Percentiles rank a stretch among this genome's conserved stretches.
Evolutionary conservation across 2,797 vertebrate genomes (phyloP).

Genomic region (Emys orbicularis): DNA sequence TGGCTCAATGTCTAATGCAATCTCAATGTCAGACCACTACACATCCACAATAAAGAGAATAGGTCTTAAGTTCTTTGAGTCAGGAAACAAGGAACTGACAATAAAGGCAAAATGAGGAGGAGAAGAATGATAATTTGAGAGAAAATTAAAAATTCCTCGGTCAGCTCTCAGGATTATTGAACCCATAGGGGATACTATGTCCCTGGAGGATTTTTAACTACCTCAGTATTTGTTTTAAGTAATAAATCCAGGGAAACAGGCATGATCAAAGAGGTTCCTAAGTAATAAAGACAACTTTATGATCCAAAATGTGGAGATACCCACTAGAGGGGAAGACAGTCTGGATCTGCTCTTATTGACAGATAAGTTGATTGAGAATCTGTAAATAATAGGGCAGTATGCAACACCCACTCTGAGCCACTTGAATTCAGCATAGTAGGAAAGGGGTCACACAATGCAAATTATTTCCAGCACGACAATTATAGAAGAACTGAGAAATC

Average conservation of each 20-base stretch:
- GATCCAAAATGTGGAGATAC: neutral
- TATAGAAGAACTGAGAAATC: neutral
- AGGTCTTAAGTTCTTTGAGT: neutral
- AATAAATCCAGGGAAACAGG: fast-evolving
- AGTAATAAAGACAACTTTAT: neutral
- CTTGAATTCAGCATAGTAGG: slow-evolving; percentile 4
- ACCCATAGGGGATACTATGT: neutral
- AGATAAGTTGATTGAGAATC: neutral
- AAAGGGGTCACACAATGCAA: neutral
- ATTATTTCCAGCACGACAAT: neutral
- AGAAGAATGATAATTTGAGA: neutral
- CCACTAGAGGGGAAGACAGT: neutral
- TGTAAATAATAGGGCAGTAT: slow-evolving; percentile 40
- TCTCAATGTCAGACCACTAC: neutral
- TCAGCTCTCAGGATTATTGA: neutral
- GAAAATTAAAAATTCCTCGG: neutral
- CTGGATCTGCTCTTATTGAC: neutral
- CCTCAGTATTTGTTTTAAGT: neutral
- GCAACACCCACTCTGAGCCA: neutral
- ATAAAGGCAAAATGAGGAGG: neutral
- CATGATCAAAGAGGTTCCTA: neutral
- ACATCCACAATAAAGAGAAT: neutral
- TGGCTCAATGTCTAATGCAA: neutral
- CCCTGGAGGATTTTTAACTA: neutral
- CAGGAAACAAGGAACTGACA: neutral